These are phyloP conservation scores for Wiebesia pumilae DNA, from an alignment of 1,140 invertebrate species.

Conservation along the genomic window DNA sequence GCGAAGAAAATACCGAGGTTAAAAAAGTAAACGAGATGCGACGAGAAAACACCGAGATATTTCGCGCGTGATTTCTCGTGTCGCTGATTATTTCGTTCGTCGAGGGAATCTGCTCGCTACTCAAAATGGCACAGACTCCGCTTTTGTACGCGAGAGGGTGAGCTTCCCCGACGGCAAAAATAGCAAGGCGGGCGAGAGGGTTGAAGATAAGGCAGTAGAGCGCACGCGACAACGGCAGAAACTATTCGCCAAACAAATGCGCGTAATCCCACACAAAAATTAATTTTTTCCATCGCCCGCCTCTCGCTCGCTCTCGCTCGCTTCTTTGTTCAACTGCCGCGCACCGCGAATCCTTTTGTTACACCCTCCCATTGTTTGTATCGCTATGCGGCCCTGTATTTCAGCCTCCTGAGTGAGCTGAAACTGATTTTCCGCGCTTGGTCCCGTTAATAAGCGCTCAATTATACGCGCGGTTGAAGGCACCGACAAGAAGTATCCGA, in stretches of 20 bases:
- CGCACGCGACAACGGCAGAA: background rate
- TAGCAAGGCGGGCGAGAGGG: background rate
- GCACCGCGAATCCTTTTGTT: background rate
- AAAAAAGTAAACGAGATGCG: conserved; percentile 60
- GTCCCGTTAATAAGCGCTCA: background rate
- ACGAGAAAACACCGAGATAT: conserved; percentile 25
- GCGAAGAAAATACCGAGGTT: background rate
- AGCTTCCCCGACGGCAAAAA: background rate
- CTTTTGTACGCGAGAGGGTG: background rate
- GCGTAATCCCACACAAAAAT: background rate
- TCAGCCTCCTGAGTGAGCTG: background rate
- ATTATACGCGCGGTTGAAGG: background rate
- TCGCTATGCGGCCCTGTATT: background rate
- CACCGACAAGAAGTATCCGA: too few relatives aligned
- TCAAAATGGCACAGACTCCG: background rate
- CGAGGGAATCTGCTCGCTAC: conserved; percentile 42
- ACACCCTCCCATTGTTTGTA: background rate
- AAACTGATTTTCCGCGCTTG: conserved; percentile 26
- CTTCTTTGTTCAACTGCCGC: background rate
- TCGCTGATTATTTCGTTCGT: conserved; percentile 72
- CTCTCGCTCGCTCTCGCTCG: background rate
- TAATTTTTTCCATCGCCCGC: conserved; percentile 16
- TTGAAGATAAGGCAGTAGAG: background rate
- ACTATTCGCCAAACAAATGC: conserved; percentile 10
- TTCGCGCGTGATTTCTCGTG: conserved; percentile 62